Conservation (phyloP, 2,113 vertebrate species). For the Petroica traversi region DNA sequence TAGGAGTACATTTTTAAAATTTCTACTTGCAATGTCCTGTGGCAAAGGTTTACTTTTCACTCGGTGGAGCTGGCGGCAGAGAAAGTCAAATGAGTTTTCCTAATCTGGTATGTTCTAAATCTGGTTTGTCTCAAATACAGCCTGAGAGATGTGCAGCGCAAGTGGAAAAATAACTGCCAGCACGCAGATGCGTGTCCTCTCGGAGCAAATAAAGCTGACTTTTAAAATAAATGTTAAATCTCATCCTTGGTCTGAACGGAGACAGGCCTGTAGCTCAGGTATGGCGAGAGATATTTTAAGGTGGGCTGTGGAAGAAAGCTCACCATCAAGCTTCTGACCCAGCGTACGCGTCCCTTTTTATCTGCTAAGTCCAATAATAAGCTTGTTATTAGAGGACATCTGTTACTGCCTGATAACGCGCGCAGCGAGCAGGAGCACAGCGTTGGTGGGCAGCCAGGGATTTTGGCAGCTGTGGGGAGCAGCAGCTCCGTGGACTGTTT, state of each 20-base stretch:
- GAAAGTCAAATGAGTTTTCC: conserved; percentile 59
- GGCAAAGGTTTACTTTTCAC: conserved; percentile 1
- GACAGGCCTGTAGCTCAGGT: background rate
- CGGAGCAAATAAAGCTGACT: conserved; percentile 38
- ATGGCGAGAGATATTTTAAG: background rate
- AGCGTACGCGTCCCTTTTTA: background rate
- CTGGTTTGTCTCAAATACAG: conserved; percentile 60
- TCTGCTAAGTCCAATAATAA: conserved; percentile 18
- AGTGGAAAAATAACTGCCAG: conserved; percentile 49
- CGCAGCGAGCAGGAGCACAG: background rate
- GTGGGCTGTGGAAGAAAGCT: background rate
- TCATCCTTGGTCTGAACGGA: background rate
- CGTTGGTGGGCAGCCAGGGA: background rate
- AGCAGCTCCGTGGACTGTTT: background rate
- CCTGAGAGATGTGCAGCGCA: background rate
- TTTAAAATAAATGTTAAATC: conserved; percentile 49
- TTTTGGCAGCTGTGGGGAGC: background rate
- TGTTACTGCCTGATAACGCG: background rate
- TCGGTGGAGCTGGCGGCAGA: background rate
- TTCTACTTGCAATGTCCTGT: background rate
- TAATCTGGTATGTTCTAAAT: conserved; percentile 52
- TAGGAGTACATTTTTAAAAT: background rate
- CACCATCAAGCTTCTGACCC: background rate
- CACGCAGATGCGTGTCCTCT: background rate
- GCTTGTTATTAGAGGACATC: conserved; percentile 20